These are phyloP conservation scores for Psilanteris sp. DNA, from an alignment of 1,140 invertebrate species.

Conservation along the genomic window DNA sequence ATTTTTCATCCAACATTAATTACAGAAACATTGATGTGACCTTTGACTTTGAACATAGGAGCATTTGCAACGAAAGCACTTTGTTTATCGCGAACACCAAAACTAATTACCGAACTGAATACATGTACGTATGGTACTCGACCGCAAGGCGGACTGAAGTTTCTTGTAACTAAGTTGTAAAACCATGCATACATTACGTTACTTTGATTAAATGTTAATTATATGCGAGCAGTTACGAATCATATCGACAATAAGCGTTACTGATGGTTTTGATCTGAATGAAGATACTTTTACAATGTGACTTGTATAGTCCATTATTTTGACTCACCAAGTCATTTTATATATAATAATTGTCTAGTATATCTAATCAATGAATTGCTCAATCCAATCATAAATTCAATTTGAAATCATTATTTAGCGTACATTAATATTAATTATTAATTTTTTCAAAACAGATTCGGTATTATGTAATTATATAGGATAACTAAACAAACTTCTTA, in stretches of 20 bases:
- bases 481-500: no score
- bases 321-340: no score
- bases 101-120: slow-evolving; percentile 45
- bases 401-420: no score
- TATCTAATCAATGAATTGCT: no score
- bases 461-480: no score
- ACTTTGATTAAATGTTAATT: slow-evolving; percentile 42
- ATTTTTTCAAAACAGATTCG: no score
- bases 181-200: slow-evolving; percentile 30
- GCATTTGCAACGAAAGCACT: slow-evolving; percentile 13
- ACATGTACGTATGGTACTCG: slow-evolving; percentile 7
- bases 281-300: background rate
- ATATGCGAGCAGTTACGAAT: slow-evolving; percentile 5
- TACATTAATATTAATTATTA: no score
- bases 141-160: slow-evolving; percentile 10
- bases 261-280: background rate
- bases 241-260: slow-evolving; percentile 8
- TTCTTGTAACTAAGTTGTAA: slow-evolving; percentile 48
- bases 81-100: slow-evolving; percentile 23
- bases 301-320: no score
- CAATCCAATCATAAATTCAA: no score
- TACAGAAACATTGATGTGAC: background rate
- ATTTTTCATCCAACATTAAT: background rate
- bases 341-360: no score
- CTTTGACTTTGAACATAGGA: slow-evolving; percentile 10